Percentiles rank a stretch among this genome's conserved stretches.
Conservation (phyloP, 2,888 invertebrate species). For the Lomographa bimaculata region DNA sequence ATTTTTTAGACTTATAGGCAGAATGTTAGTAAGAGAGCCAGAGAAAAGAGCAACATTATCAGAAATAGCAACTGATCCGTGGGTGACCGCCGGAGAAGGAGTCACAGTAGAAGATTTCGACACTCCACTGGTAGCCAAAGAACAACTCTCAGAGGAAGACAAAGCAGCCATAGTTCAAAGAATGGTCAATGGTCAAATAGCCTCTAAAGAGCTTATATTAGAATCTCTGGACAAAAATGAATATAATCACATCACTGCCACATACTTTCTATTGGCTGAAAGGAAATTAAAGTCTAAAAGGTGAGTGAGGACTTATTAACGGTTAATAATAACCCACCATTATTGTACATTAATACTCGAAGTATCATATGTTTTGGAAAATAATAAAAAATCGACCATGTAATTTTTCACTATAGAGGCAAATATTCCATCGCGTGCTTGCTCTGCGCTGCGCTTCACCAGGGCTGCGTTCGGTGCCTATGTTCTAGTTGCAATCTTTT, state of each 20-base stretch:
- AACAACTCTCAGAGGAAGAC: slow-evolving; percentile 96
- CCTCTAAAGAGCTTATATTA: slow-evolving; percentile 96
- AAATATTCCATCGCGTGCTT: no score
- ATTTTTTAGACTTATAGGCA: slow-evolving; percentile 91
- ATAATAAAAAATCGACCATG: no score
- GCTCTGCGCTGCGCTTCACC: no score
- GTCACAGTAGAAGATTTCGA: slow-evolving; percentile 83
- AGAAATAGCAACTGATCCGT: slow-evolving; percentile 94
- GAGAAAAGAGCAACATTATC: slow-evolving; percentile 93
- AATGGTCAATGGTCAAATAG: slow-evolving; percentile 98
- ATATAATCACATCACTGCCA: slow-evolving; percentile 99
- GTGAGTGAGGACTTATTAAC: slow-evolving; percentile 47
- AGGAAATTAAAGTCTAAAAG: slow-evolving; percentile 92
- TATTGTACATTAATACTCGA: no score
- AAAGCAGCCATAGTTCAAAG: slow-evolving; percentile 95
- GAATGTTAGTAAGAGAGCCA: slow-evolving; percentile 97
- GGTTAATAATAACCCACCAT: no score
- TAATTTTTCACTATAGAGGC: no score
- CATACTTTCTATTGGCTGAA: slow-evolving; percentile 98
- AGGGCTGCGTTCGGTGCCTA: no score
- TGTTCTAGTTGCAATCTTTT: no score
- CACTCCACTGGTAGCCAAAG: slow-evolving; percentile 93
- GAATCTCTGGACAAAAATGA: slow-evolving; percentile 97
- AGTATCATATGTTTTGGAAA: no score
- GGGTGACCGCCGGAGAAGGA: slow-evolving; percentile 87